Evolutionary conservation across 2,797 vertebrate species (phyloP), one percentile per base, ranked within the genome.

Genomic region (Coreius guichenoti): DNA sequence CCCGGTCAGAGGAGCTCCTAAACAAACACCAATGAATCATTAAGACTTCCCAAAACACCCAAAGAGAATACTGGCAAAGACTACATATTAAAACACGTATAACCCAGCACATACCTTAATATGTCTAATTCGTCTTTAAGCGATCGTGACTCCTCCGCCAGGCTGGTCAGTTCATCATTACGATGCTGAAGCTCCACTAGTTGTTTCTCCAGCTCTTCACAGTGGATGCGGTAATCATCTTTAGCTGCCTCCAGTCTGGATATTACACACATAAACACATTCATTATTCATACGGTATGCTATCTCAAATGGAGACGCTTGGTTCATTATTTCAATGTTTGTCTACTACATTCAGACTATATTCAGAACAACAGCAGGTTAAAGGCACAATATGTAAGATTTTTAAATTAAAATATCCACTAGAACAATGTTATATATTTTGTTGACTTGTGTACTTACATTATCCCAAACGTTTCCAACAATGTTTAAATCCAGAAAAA

Each of bases 221-320:
- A 99, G 92, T 99, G 98, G 93, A 96, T 97, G 82, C 98, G 96
- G 92, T 99, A 99, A 92, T 99, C 98, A 90, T 99, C 98, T 92
- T 99, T 99, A 73, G 98, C 98, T 67, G 97, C 97, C 94, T 99
- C 98, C 91, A 99, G 95, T 90, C 98, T 99, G 65, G 54, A n/a
- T 76, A 21, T 14, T 6, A 85, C 39, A 90, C 21, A 87, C 8
- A 70, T 58, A 79, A 49, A 76, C 36, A 58, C 9, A 23, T 45
- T 23, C 8, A 43, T 58, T 77, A 68, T 69, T 78, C 21, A 84
- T 17, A 78, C 17, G 4, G 67, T 13, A 33, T 67, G 70, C 49
- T 8, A 65, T n/a, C 45, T 36, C 54, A 86, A 17, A 56, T 17
- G 68, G 45, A 80, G 39, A 82, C 1, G 1, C 33, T 49, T 14